These are phyloP conservation scores for Pollimyrus isidori DNA, from an alignment of 2,113 vertebrate species.

Conservation along the genomic window DNA sequence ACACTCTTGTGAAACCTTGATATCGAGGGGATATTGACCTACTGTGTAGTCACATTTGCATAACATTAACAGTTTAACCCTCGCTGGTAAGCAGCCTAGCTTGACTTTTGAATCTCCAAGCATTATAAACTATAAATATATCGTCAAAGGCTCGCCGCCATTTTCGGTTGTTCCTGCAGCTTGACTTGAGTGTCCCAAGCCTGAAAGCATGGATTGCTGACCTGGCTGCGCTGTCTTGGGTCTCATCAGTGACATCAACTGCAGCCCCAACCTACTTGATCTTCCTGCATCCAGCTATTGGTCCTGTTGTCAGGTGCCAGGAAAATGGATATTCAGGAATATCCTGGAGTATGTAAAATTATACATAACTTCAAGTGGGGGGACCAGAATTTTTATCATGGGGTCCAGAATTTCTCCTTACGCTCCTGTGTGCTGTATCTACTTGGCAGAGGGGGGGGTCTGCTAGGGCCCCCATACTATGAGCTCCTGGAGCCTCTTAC, in stretches of 20 bases:
- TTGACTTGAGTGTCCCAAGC: not conserved
- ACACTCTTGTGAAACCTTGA: not conserved
- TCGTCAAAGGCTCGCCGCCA: not conserved
- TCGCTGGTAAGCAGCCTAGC: not conserved
- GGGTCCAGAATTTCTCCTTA: not conserved
- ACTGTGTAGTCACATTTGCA: not conserved
- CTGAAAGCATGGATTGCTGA: not conserved
- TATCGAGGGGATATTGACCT: not conserved
- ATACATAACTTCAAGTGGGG: not conserved
- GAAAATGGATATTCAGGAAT: not conserved
- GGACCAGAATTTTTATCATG: not conserved
- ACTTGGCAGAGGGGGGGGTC: not conserved
- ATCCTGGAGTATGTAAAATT: not conserved
- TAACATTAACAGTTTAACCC: not conserved
- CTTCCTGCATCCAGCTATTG: not conserved
- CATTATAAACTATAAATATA: not conserved
- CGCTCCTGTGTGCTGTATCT: not conserved
- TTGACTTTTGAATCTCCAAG: not conserved
- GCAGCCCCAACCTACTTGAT: not conserved
- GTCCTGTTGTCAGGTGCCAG: not conserved
- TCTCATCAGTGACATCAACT: not conserved
- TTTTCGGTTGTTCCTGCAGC: not conserved
- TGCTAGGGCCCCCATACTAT: not conserved
- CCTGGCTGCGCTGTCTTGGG: not conserved
- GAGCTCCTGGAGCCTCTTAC: not conserved